A percentile compares a stretch with the other conserved stretches of the same genome.
These are phyloP conservation scores for Xenopus laevis DNA, from an alignment of 2,113 vertebrate species.

Conservation along the genomic window DNA sequence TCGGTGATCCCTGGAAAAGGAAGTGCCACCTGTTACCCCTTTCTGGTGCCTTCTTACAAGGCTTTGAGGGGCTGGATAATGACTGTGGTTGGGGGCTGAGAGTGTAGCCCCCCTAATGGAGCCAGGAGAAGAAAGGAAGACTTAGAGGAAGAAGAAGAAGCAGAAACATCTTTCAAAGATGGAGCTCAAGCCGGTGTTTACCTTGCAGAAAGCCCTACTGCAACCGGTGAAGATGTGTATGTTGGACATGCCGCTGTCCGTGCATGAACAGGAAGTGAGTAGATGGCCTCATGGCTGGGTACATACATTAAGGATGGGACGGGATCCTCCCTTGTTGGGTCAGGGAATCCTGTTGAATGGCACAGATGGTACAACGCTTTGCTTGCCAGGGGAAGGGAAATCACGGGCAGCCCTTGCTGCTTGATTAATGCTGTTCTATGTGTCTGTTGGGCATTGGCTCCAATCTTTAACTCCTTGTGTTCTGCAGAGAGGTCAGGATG, in stretches of 20 bases:
- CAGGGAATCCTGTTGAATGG: background rate
- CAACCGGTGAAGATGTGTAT: conserved; percentile 81
- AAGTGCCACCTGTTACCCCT: conserved; percentile 30
- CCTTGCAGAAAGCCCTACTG: conserved; percentile 78
- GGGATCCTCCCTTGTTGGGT: background rate
- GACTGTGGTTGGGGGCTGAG: background rate
- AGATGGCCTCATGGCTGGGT: background rate
- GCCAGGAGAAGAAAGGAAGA: background rate
- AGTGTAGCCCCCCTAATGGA: background rate
- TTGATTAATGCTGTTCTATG: too few species aligned
- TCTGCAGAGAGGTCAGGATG: too few species aligned
- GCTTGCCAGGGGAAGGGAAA: background rate
- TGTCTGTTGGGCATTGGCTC: too few species aligned
- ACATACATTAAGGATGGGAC: background rate
- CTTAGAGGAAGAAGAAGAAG: background rate
- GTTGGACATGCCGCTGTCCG: conserved; percentile 75
- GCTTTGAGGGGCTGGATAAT: too few species aligned
- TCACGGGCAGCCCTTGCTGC: background rate
- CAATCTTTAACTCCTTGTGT: too few species aligned
- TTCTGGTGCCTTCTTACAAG: too few species aligned
- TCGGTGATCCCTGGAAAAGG: background rate
- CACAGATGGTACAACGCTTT: too few species aligned
- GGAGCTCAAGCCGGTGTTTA: conserved; percentile 78
- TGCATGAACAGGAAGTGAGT: conserved; percentile 81
- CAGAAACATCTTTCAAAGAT: conserved; percentile 55